Conservation (phyloP, 2,797 vertebrate species). For the Myotis planiceps region DNA sequence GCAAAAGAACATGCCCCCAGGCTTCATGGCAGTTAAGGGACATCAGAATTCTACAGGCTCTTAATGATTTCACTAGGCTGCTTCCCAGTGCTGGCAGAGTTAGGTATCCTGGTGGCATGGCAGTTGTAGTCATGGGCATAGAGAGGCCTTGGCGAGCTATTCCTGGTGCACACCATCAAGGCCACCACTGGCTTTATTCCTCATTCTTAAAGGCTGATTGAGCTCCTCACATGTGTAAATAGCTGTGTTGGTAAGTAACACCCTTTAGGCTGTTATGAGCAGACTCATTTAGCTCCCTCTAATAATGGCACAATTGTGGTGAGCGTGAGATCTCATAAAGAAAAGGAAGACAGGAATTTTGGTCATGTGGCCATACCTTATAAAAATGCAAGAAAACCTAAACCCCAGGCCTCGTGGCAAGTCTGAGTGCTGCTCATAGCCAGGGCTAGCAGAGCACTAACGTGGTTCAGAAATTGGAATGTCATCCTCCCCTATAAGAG, state of each 20-base stretch:
- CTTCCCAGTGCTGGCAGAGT: neutral
- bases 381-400: constrained; percentile 14
- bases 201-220: neutral
- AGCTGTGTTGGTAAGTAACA: neutral
- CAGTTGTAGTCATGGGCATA: neutral
- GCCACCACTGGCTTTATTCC: neutral
- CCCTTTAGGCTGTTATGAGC: neutral
- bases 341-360: neutral
- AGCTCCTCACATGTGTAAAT: neutral
- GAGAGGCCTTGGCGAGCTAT: neutral
- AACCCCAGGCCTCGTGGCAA: neutral
- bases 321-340: neutral
- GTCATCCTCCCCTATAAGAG: neutral
- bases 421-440: neutral
- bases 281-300: neutral
- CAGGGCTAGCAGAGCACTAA: neutral
- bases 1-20: neutral
- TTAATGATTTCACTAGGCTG: neutral
- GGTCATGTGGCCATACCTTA: neutral
- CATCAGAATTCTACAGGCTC: neutral
- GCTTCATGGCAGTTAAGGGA: neutral
- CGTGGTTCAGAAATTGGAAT: neutral
- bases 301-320: neutral
- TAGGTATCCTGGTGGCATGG: neutral
- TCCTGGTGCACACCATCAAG: neutral